phyloP scores from a whole-genome alignment of 64 coral and sea anemone genomes.

The Orbicella faveolata region DNA sequence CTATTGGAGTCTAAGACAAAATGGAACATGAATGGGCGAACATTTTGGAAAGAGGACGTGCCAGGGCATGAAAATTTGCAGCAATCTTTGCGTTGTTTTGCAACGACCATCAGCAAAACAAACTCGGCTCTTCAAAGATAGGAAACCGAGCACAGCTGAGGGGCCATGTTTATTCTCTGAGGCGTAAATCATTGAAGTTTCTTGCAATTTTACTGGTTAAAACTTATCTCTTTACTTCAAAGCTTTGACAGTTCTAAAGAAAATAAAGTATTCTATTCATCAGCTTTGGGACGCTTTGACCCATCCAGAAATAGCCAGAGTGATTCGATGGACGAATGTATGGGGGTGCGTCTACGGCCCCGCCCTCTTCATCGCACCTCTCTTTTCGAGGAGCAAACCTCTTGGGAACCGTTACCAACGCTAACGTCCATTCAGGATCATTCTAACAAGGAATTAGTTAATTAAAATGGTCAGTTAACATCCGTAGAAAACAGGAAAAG shows the following conservation, averaged over 20 bases:
- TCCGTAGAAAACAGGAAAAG: neutral
- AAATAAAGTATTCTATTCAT: slow-evolving; percentile 29
- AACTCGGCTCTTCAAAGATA: slow-evolving; percentile 10
- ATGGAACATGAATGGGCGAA: neutral
- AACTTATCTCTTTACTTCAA: slow-evolving; percentile 38
- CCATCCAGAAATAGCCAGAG: slow-evolving; percentile 2
- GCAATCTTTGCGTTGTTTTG: neutral
- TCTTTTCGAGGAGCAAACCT: neutral
- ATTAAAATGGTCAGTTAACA: neutral
- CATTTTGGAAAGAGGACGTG: neutral
- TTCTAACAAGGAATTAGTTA: neutral
- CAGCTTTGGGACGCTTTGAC: slow-evolving; percentile 21
- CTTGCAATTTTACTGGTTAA: slow-evolving; percentile 40
- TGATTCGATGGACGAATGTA: neutral
- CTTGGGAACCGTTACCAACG: neutral
- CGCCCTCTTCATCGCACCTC: neutral
- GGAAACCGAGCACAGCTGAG: slow-evolving; percentile 11
- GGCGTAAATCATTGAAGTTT: slow-evolving; percentile 17
- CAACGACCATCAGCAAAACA: neutral
- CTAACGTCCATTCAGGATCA: neutral
- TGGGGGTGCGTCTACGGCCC: neutral
- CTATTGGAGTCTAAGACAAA: neutral
- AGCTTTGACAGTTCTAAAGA: slow-evolving; percentile 40
- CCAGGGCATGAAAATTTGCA: neutral
- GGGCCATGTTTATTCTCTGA: slow-evolving; percentile 11